Evolutionary conservation across 2,113 vertebrate species (phyloP), one percentile per base, ranked within the genome.

Genomic region (Calcarius ornatus): DNA sequence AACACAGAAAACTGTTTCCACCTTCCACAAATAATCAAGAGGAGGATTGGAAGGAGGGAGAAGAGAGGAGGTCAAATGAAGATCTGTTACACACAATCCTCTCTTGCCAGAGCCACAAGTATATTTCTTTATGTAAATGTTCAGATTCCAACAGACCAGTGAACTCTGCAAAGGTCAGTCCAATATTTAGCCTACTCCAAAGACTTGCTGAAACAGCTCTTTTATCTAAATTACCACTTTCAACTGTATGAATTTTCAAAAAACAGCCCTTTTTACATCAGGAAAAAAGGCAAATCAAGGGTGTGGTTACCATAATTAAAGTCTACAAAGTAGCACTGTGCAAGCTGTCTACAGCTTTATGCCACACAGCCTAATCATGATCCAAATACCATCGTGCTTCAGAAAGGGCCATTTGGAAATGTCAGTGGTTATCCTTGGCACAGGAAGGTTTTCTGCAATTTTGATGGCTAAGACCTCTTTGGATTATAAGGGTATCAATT

Each of bases 161-260:
- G 91, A 95, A 92, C 88, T 81, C 86, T 70, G 53, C 56, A 89
- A 86, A 94, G 86, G 94, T 79, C 96, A 89, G 69, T 30, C 83
- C 89, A 88, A 48, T 76, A 90, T 60, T 94, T 28, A 94, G 91
- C 91, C 48, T 61, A 40, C 31, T 23, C 69, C 37, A 48, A 92
- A 79, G 73, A 61, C 76, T 60, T 90, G 80, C 95, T 95, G 91
- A 95, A 96, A 84, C 92, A 91, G 92, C 91, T 94, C 69, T 92
- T 92, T 43, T 53, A n/a, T 56, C 80, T 84, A 92, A 96, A 96
- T 75, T 79, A 81, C 83, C 25, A 81, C 91, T 92, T 95, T 48
- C 61, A 89, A 71, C 48, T 68, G 69, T n/a, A 94, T 10, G 40
- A 60, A 53, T 76, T 81, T 81, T 42, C 73, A 40, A 75, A 84